Base-by-base conservation (phyloP, 2,888 invertebrate species). In the Oligia latruncula region DNA sequence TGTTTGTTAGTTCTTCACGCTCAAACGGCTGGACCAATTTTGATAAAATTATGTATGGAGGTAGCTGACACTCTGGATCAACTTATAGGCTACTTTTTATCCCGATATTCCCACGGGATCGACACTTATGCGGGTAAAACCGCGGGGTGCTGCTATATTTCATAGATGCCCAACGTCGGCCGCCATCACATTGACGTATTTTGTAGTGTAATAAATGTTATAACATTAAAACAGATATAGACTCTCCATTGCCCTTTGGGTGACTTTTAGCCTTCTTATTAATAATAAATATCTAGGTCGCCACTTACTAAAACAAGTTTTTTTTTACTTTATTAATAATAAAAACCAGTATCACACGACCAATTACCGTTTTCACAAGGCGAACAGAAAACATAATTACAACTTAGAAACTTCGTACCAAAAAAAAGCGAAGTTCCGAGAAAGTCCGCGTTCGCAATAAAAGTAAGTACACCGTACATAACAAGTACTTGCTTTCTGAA, bases 401-500 rank as follows among this genome's bases (percentile, higher is more conserved):
- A 77, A 73, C 72, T 78, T 23, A 35, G 49, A 52, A 79, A 83
- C 67, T 77, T 71, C 68, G 62, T 43, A 74, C 70, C 55, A 77
- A 80, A 80, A 77, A 81, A 74, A 86, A 64, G 23, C 80, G 81
- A 81, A 83, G 83, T 89, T 87, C 60, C 70, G 52, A 78, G 77
- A 87, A 86, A 78, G 75, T 83, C 86, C 85, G 74, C 62, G 71
- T 60, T 68, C 64, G 66, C 65, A 77, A 81, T 76, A 80, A 86
- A 88, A 87, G 60, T 78, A 76, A 85, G 78, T 58, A 78, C 85
- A 87, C 80, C 81, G 77, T 89, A 89, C 87, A 84, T 78, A 81
- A 86, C 87, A 86, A 86, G 88, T 89, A 89, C 90, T 89, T 88
- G 82, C 84, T 84, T 84, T 86, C 88, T 88, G 80, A 88, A 90